Conservation (phyloP, 1,140 invertebrate genomes). For the Lepidostoma basale region DNA sequence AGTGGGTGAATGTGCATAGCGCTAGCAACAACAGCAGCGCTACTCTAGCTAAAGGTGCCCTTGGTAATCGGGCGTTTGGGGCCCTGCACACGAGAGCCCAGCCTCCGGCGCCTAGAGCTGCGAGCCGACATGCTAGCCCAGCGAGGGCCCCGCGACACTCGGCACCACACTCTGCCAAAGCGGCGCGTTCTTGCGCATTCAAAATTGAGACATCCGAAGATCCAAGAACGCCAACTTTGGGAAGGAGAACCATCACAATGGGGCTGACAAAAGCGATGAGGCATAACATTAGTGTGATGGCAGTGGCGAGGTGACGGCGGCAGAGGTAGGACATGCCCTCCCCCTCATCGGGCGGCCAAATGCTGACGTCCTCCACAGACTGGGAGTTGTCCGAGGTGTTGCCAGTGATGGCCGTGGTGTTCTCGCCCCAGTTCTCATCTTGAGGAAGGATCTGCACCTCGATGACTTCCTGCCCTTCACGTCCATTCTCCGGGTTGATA, state of each 20-base stretch:
- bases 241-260: slow-evolving; percentile 91
- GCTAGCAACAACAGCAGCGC: slow-evolving; percentile 88
- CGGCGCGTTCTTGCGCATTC: slow-evolving; percentile 28
- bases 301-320: slow-evolving; percentile 78
- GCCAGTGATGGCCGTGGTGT: slow-evolving; percentile 94
- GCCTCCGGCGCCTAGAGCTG: slow-evolving; percentile 89
- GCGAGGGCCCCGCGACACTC: slow-evolving; percentile 86
- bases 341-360: slow-evolving; percentile 78
- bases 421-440: slow-evolving; percentile 98
- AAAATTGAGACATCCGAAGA: slow-evolving; percentile 32
- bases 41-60: slow-evolving; percentile 90
- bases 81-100: slow-evolving; percentile 86
- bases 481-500: slow-evolving; percentile 70
- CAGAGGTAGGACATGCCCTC: slow-evolving; percentile 75
- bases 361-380: slow-evolving; percentile 88
- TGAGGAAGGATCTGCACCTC: slow-evolving; percentile 92
- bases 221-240: slow-evolving; percentile 80
- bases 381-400: slow-evolving; percentile 94
- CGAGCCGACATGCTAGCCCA: slow-evolving; percentile 89
- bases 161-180: slow-evolving; percentile 50
- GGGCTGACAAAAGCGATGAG: slow-evolving; percentile 89
- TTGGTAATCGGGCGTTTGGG: slow-evolving; percentile 84
- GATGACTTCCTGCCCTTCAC: slow-evolving; percentile 80
- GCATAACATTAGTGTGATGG: slow-evolving; percentile 77
- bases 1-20: slow-evolving; percentile 93